Base-by-base conservation (phyloP, 2,888 invertebrate genomes). In the Trisateles emortualis region DNA sequence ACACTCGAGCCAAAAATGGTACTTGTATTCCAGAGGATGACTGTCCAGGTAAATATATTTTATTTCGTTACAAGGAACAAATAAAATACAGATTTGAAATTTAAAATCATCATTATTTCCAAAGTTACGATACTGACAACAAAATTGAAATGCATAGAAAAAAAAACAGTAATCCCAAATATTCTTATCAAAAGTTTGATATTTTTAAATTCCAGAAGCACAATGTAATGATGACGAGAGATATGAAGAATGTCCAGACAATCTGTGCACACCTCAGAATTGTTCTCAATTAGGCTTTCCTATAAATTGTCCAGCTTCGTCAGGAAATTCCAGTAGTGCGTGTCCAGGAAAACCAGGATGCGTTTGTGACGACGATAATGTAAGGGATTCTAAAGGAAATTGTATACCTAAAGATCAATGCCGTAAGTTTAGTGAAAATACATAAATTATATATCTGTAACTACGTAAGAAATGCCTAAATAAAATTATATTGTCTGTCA, bases 321-420 rank as follows among this genome's bases (percentile, higher is more conserved):
- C 26, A 2, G 33, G 13, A 1, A 24, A 44, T 9, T 17, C 43
- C 5, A 6, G 13, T 6, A 11, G 8, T 14, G 10, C 47, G 0
- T 50, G 41, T 30, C 46, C 41, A 0, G 45, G 35, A 14, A 10
- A 52, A 16, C 46, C 52, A 6, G 30, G 17, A 9, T 52, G 52
- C 14, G 36, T 69, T 1, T 79, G 80, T 40, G 44, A 56, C 24
- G 24, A 64, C 0, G 71, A 64, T n/a, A 71, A 60, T 38, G 67
- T 69, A 4, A 64, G 56, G 30, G 56, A 76, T 30, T 29, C 52
- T 10, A 17, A 63, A 0, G 72, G 68, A 22, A 52, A 43, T 2
- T 83, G 82, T 41, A 60, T 79, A 44, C 69, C 73, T 30, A 45
- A 44, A 24, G 55, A 62, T 14, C 19, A 73, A 10, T 80, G 79